Conservation (phyloP, 1,140 invertebrate genomes). For the Amphibalanus amphitrite region DNA sequence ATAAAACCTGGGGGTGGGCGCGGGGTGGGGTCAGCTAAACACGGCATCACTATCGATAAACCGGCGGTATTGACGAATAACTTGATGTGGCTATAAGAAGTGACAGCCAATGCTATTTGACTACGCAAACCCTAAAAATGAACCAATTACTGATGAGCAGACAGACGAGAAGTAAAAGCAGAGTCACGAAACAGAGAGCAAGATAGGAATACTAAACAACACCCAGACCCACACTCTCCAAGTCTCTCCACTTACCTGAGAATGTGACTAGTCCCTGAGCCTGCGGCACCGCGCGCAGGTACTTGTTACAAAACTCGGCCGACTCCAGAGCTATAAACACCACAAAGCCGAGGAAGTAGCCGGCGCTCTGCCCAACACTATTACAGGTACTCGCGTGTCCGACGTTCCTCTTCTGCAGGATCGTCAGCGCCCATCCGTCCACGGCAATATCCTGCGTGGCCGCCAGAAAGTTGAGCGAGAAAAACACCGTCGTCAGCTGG, state of each 20-base stretch:
- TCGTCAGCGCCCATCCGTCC: constrained; percentile 98
- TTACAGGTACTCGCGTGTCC: constrained; percentile 99
- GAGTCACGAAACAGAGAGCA: neutral
- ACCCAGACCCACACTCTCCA: constrained; percentile 9
- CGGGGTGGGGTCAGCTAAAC: neutral
- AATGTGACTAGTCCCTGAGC: constrained; percentile 65
- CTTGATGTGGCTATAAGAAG: constrained; percentile 3
- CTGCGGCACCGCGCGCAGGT: constrained; percentile 52
- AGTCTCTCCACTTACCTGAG: constrained; percentile 45
- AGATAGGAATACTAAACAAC: constrained; percentile 7
- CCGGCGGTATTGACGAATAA: neutral
- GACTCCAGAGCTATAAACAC: constrained; percentile 96
- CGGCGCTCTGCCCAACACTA: constrained; percentile 92
- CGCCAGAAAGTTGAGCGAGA: constrained; percentile 83
- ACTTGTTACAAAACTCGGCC: constrained; percentile 85
- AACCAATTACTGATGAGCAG: neutral
- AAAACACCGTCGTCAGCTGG: constrained; percentile 69
- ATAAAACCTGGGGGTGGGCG: constrained; percentile 55
- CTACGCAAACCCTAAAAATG: constrained; percentile 1
- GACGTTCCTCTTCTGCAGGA: constrained; percentile 78
- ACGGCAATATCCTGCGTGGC: constrained; percentile 99
- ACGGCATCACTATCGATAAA: neutral
- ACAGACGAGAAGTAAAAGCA: neutral
- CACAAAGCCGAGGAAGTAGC: constrained; percentile 94
- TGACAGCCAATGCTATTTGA: too few relatives aligned